phyloP scores from a whole-genome alignment of 2,113 vertebrate genomes.

The Cyphomyrus discorhynchus region DNA sequence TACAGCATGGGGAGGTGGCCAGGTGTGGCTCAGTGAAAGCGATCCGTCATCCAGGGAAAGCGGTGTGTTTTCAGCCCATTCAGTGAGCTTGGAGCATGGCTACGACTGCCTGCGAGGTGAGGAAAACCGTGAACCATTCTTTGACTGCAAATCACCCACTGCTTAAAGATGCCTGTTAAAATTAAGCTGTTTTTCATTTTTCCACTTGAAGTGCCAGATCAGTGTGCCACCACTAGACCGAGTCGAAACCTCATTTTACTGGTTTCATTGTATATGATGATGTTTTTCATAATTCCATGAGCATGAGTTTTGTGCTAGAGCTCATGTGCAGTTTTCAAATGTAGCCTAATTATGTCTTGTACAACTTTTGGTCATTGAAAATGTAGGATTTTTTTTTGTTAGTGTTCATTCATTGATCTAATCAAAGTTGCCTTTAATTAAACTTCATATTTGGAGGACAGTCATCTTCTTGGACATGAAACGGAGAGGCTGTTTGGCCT shows the following conservation, averaged over 20 bases:
- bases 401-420: neutral
- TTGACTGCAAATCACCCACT: neutral
- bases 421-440: neutral
- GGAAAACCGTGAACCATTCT: neutral
- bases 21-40: constrained; percentile 41
- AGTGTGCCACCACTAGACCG: neutral
- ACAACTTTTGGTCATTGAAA: neutral
- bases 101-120: constrained; percentile 23
- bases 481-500: neutral
- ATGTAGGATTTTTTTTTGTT: no score
- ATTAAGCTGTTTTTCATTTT: neutral
- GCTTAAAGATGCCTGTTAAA: neutral
- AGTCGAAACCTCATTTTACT: neutral
- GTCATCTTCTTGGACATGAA: neutral
- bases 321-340: neutral
- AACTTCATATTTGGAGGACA: neutral
- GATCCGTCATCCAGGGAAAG: constrained; percentile 44
- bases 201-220: neutral
- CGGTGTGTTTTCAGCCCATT: constrained; percentile 13
- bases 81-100: neutral
- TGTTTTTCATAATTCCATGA: neutral
- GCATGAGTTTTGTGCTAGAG: neutral
- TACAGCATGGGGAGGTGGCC: constrained; percentile 32
- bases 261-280: neutral
- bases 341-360: neutral